Evolutionary conservation across 2,888 invertebrate genomes (phyloP), one percentile per base, ranked within the genome.

Genomic region (Dynastes grantii): DNA sequence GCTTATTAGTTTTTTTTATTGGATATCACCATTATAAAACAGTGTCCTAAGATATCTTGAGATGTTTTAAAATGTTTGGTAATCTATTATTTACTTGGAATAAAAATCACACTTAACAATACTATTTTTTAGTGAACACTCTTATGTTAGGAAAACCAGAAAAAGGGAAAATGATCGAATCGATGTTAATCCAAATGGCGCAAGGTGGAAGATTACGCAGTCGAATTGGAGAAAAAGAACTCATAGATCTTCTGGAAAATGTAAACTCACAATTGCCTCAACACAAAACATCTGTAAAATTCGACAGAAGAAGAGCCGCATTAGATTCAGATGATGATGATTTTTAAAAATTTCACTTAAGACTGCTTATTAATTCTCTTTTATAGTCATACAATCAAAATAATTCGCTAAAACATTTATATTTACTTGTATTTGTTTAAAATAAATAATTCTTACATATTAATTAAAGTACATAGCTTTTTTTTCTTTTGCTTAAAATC

Each of bases 71-170:
- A 45, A 45, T 45, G 45, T 45, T 45, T 45, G 8, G 45, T 11
- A 45, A 45, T 45, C 11, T 45, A 0, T 9, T 45, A 1, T 11
- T 45, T 45, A 9, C 40, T 9, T 40, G 9, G 9, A 40, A 37
- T 37, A 22, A 22, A 22, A 22, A 37, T 37, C 3, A 37, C 6
- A 6, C 4, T 37, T 37, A 6, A 37, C 37, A 37, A 5, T 37
- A 6, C 5, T 40, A 6, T 80, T 80, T 91, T 92, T 22, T 88
- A 97, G 97, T 99, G 86, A 98, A 97, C 87, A 99, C 96, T 76
- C 91, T 99, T 80, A 95, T 95, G 87, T 90, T 98, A 70, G 97
- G 97, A 82, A 98, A 97, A 89, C 99, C 99, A 67, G 99, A 98
- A 85, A 99, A 98, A 88, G 99, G 97, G 8, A 93, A 93, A 87